These are phyloP conservation scores for Heterotis niloticus DNA, from an alignment of 2,113 vertebrate genomes.

Conservation along the genomic window DNA sequence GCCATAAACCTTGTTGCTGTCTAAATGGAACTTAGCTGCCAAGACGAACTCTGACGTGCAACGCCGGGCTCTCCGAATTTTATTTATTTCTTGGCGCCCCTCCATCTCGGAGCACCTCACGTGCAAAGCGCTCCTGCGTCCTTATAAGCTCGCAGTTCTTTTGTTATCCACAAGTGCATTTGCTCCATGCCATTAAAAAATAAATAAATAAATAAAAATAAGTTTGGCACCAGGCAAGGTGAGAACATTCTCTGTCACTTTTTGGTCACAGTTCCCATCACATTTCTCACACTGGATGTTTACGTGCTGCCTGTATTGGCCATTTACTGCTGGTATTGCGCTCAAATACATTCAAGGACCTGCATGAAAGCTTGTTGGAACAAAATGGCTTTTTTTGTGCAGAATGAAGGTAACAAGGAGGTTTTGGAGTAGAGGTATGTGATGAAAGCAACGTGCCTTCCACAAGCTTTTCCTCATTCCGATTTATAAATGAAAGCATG, in stretches of 20 bases:
- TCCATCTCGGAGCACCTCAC: not conserved
- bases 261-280: not conserved
- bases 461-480: not conserved
- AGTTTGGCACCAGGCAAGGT: not conserved
- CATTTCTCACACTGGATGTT: not conserved
- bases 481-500: not conserved
- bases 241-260: not conserved
- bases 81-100: conserved; percentile 23
- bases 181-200: not conserved
- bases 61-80: conserved; percentile 2
- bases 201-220: not conserved
- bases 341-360: no score
- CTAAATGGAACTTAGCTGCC: not conserved
- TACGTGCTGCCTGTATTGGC: not conserved
- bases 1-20: not conserved
- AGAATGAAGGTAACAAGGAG: no score
- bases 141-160: not conserved
- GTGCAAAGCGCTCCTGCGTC: not conserved
- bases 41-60: not conserved
- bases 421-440: no score
- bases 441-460: no score
- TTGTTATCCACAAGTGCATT: not conserved
- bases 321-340: not conserved
- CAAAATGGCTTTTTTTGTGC: no score
- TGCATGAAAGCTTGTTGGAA: no score